Conservation (phyloP, 2,113 vertebrate genomes). For the Propithecus coquereli region DNA sequence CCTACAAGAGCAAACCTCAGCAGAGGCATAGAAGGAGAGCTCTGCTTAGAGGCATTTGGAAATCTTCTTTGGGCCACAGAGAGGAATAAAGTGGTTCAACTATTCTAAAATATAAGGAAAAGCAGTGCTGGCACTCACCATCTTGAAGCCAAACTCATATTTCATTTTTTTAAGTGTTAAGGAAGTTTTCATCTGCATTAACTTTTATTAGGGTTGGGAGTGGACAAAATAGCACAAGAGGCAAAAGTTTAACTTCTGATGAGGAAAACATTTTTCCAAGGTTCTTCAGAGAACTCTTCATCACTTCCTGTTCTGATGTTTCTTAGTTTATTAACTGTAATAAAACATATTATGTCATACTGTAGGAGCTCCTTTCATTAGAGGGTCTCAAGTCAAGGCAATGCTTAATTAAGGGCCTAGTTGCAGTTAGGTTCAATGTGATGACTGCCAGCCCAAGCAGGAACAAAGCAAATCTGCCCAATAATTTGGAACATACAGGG, state of each 20-base stretch:
- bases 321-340: conserved; percentile 31
- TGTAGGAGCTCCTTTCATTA: not conserved
- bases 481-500: conserved; percentile 28
- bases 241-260: conserved; percentile 7
- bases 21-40: not conserved
- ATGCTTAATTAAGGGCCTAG: conserved; percentile 4
- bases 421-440: not conserved
- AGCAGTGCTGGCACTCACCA: not conserved
- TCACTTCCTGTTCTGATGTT: not conserved
- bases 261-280: not conserved
- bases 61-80: not conserved
- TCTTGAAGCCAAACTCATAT: not conserved
- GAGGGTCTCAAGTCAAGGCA: not conserved
- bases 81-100: not conserved
- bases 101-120: not conserved
- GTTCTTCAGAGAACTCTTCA: not conserved
- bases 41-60: not conserved
- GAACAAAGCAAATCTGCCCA: conserved; percentile 56
- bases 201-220: not conserved
- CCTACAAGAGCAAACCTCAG: not conserved
- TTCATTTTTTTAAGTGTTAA: conserved; percentile 2
- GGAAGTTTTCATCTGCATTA: not conserved
- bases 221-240: not conserved
- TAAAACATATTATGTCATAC: conserved; percentile 32
- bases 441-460: not conserved